Evolutionary conservation across 2,888 invertebrate species (phyloP).

Genomic region (Anarsia innoxiella): DNA sequence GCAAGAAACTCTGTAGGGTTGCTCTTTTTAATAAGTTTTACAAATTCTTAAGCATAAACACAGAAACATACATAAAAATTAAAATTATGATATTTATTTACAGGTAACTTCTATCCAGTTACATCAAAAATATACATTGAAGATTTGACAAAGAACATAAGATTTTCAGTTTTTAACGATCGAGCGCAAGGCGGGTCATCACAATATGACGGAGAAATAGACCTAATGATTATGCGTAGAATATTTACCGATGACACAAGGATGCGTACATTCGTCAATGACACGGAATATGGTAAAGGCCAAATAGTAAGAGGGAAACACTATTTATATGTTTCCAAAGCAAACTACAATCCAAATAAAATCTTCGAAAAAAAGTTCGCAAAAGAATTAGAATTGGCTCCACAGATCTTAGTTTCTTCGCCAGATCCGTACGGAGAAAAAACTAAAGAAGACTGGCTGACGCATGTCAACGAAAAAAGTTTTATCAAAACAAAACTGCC

Average conservation of each 20-base stretch:
- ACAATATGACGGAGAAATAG: conserved; percentile 81
- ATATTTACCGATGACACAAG: conserved; percentile 84
- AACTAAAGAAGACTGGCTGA: conserved; percentile 48
- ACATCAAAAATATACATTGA: conserved; percentile 85
- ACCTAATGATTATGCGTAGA: conserved; percentile 89
- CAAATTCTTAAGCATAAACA: too few relatives aligned
- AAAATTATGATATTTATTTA: too few relatives aligned
- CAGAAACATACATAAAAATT: too few relatives aligned
- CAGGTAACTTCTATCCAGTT: conserved; percentile 92
- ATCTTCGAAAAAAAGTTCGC: conserved; percentile 55
- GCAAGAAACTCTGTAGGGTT: too few relatives aligned
- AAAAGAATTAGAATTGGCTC: conserved; percentile 40
- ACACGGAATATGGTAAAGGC: conserved; percentile 30
- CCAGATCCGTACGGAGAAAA: conserved; percentile 14
- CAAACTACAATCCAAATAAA: conserved; percentile 35
- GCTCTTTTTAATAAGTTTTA: too few relatives aligned
- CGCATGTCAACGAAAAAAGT: conserved; percentile 38
- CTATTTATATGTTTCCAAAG: conserved; percentile 42
- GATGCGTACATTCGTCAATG: conserved; percentile 28
- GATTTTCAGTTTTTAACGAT: conserved; percentile 81
- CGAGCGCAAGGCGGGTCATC: conserved; percentile 88
- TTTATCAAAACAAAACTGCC: conserved; percentile 77
- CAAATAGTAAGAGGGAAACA: conserved; percentile 41
- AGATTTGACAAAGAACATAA: conserved; percentile 59
- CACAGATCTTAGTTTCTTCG: conserved; percentile 28